phyloP scores from a whole-genome alignment of 2,113 vertebrate genomes.

The Saccopteryx leptura region DNA sequence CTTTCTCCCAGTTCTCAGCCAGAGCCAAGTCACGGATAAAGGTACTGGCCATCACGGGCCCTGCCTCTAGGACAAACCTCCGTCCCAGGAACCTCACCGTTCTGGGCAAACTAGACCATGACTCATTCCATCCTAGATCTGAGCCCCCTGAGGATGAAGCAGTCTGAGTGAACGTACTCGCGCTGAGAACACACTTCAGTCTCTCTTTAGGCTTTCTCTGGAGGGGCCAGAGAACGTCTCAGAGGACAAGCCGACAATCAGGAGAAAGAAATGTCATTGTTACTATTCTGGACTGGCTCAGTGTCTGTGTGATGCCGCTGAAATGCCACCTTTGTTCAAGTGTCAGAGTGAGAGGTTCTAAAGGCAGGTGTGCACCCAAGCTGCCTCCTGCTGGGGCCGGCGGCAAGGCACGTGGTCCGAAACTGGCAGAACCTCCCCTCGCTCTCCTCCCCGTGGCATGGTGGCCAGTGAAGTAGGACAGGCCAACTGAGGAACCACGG shows the following conservation, averaged over 20 bases:
- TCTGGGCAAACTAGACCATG: neutral
- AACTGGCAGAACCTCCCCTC: neutral
- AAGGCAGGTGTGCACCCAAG: neutral
- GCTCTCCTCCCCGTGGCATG: accelerated
- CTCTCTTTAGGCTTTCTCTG: neutral
- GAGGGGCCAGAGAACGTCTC: neutral
- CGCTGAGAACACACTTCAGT: neutral
- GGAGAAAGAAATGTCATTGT: neutral
- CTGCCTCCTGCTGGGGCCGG: neutral
- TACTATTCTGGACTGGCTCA: neutral
- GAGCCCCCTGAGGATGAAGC: neutral
- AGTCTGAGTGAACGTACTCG: neutral
- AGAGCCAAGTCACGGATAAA: neutral
- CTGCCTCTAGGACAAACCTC: neutral
- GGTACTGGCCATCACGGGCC: neutral
- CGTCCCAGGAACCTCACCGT: neutral
- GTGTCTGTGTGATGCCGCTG: neutral
- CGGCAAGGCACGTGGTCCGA: neutral
- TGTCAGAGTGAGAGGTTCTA: neutral
- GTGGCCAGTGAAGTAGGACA: neutral
- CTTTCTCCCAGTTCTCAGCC: neutral
- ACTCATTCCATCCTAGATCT: neutral
- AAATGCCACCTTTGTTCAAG: neutral
- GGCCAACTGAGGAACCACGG: neutral
- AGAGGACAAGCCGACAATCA: neutral